Evolutionary conservation across 2,888 invertebrate species (phyloP), one percentile per base, ranked within the genome.

Genomic region (Sisyra nigra): DNA sequence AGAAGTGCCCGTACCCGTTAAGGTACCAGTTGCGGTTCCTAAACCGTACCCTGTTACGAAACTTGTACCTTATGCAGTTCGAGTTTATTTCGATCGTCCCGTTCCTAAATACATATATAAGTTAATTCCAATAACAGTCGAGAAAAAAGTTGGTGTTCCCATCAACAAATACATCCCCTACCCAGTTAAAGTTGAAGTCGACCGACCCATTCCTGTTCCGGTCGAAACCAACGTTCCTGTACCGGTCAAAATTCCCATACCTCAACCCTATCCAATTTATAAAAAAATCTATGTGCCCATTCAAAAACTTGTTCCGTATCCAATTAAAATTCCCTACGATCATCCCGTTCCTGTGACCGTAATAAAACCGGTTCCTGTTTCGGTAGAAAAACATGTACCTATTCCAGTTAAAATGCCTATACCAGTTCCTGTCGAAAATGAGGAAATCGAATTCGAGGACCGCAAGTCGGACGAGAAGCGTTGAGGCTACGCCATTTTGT

Each of bases 221-320:
- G 71, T 69, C 15, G 69, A 68, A 56, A 69, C 68, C 52, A 47
- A 48, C 11, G 46, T 54, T 4, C 53, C 49, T n/a, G 54, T 53
- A 42, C 55, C 53, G n/a, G 53, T 54, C 17, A 46, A 33, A 47
- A 40, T 37, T 9, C 13, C 24, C 63, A 42, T 42, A 29, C 42
- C 41, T 3, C 36, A 13, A 19, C 45, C 45, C 13, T 36, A 31
- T 17, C 42, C 38, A 13, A 33, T 45, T 18, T 17, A 17, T 3
- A 45, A 45, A 34, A 41, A 69, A 57, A 42, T 45, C 2, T 75
- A 75, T 2, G 71, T 72, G 56, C 74, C 74, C 8, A 71, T 73
- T 0, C 78, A 77, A 57, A 77, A 71, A 56, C 70, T 63, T 44
- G 69, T 79, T 30, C 76, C 73, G 18, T 69, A 68, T 54, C 78